These are phyloP conservation scores for Microplitis demolitor DNA, from an alignment of 1,140 invertebrate species.

Conservation along the genomic window DNA sequence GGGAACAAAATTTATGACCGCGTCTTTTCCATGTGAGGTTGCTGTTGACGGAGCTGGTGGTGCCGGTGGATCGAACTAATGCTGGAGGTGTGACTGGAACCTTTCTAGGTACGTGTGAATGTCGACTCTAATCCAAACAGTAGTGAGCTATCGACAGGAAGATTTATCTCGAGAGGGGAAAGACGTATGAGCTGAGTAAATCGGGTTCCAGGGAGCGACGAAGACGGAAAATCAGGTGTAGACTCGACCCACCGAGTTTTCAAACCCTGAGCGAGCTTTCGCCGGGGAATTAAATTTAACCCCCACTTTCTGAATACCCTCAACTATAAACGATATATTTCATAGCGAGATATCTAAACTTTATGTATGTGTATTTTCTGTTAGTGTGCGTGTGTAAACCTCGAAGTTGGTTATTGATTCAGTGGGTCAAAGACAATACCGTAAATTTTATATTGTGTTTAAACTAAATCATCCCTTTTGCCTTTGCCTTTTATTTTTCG, in stretches of 20 bases:
- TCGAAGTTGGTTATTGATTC: slow-evolving; percentile 11
- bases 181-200: not conserved
- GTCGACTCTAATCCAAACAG: slow-evolving; percentile 50
- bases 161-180: slow-evolving; percentile 46
- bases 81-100: slow-evolving; percentile 15
- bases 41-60: not conserved
- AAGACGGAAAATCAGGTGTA: too few species aligned
- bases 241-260: slow-evolving; percentile 1
- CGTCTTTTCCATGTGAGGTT: slow-evolving; percentile 30
- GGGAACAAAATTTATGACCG: slow-evolving; percentile 42
- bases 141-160: slow-evolving; percentile 52
- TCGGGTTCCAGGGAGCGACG: not conserved
- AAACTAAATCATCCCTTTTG: not conserved
- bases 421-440: not conserved
- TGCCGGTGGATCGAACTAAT: too few species aligned
- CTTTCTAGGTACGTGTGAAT: slow-evolving; percentile 42
- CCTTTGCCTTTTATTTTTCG: too few species aligned
- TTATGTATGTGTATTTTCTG: not conserved
- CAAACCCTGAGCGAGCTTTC: not conserved
- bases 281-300: slow-evolving; percentile 19
- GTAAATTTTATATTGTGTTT: not conserved
- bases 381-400: not conserved
- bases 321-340: slow-evolving; percentile 6
- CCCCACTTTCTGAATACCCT: not conserved
- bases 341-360: slow-evolving; percentile 11